phyloP scores from a whole-genome alignment of 2,797 vertebrate species.

The Alosa sapidissima region DNA sequence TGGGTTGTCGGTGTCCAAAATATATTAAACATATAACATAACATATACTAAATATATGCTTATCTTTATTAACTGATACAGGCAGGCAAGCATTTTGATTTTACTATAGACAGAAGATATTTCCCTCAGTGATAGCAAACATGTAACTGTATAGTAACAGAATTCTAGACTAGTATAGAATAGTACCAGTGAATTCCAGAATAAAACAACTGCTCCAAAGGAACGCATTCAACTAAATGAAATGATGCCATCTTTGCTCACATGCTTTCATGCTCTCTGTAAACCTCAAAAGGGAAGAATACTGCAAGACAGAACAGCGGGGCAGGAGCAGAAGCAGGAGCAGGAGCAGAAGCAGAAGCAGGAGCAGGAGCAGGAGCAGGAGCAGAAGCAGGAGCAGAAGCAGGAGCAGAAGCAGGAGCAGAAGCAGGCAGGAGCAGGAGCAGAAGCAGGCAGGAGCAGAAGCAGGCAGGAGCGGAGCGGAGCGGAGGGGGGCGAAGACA shows the following conservation, averaged over 20 bases:
- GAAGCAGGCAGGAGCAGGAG: neutral
- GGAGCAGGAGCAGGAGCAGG: neutral
- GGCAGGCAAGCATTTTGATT: no score
- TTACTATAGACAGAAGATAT: no score
- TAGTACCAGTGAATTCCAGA: neutral
- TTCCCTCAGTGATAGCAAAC: no score
- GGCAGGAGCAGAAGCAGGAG: neutral
- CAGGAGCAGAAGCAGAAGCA: no score
- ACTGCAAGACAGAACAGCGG: neutral
- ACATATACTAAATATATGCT: no score
- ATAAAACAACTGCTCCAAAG: neutral
- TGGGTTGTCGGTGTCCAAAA: no score
- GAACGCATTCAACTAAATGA: neutral
- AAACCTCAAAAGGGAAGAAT: neutral
- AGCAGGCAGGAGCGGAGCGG: neutral
- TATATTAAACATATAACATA: no score
- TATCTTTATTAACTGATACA: no score
- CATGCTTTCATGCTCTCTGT: neutral
- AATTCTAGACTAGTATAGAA: no score
- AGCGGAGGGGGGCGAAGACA: neutral
- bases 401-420: neutral
- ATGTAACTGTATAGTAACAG: no score
- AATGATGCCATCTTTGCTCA: neutral
- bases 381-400: no score
- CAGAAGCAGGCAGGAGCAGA: no score